Conservation (phyloP, 2,888 invertebrate genomes). For the Silvanus unidentatus region DNA sequence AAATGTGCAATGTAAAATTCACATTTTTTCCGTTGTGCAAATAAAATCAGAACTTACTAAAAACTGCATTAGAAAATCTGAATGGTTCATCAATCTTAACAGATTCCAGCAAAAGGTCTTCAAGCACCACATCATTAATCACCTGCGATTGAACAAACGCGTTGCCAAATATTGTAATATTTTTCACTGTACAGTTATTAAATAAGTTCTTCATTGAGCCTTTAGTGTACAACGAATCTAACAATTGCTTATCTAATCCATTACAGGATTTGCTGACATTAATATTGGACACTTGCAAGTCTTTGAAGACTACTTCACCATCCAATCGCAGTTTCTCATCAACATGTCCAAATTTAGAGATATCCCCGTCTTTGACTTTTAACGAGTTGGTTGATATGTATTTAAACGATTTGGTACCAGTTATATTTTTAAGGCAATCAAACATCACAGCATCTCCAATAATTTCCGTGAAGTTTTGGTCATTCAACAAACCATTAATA, state of each 20-base stretch:
- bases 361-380: no score
- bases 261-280: slow-evolving; percentile 26
- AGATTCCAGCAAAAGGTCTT: slow-evolving; percentile 37
- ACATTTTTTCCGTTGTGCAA: no score
- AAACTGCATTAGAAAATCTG: not conserved
- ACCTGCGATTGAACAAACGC: slow-evolving; percentile 36
- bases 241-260: slow-evolving; percentile 32
- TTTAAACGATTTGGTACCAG: no score
- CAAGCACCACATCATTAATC: slow-evolving; percentile 42
- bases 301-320: slow-evolving; percentile 5
- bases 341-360: not conserved
- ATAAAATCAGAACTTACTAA: no score
- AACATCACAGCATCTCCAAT: slow-evolving; percentile 35
- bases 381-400: no score
- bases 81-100: slow-evolving; percentile 40
- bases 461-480: slow-evolving; percentile 30
- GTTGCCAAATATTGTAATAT: slow-evolving; percentile 37
- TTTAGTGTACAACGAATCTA: no score
- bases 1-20: no score
- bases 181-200: slow-evolving; percentile 8
- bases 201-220: slow-evolving; percentile 23
- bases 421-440: slow-evolving; percentile 12
- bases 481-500: slow-evolving; percentile 30
- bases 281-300: no score
- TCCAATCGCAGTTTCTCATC: slow-evolving; percentile 9